Conservation (phyloP, 2,797 vertebrate genomes). For the Perodicticus potto region DNA sequence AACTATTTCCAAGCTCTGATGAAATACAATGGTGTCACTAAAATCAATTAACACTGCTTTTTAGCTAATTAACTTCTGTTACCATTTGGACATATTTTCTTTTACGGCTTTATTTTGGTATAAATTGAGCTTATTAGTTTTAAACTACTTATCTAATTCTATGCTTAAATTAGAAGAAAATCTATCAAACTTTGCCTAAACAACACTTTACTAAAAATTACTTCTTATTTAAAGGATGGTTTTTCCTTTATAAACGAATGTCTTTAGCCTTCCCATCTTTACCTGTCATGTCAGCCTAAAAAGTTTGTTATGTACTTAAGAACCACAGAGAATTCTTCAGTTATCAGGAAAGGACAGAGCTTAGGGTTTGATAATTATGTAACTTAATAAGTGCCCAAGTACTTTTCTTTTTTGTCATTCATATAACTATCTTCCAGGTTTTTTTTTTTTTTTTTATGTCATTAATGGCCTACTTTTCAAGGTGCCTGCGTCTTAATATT, state of each 20-base stretch:
- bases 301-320: not conserved
- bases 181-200: not conserved
- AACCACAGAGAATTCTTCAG: not conserved
- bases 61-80: not conserved
- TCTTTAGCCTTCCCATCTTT: conserved; percentile 24
- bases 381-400: conserved; percentile 89
- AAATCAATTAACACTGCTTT: conserved; percentile 31
- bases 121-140: not conserved
- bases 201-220: not conserved
- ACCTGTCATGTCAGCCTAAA: not conserved
- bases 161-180: not conserved
- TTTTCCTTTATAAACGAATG: conserved; percentile 71
- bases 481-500: conserved; percentile 88
- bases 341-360: not conserved
- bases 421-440: conserved; percentile 77
- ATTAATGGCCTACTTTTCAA: conserved; percentile 86
- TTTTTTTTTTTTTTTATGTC: conserved; percentile 83
- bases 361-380: conserved; percentile 86
- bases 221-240: not conserved
- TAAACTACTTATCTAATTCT: not conserved
- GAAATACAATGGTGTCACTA: conserved; percentile 19
- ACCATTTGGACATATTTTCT: conserved; percentile 41
- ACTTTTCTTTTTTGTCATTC: conserved; percentile 74
- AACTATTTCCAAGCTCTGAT: conserved; percentile 56
- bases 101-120: not conserved